Evolutionary conservation across 2,113 vertebrate genomes (phyloP).

Genomic region (Azemiops feae): DNA sequence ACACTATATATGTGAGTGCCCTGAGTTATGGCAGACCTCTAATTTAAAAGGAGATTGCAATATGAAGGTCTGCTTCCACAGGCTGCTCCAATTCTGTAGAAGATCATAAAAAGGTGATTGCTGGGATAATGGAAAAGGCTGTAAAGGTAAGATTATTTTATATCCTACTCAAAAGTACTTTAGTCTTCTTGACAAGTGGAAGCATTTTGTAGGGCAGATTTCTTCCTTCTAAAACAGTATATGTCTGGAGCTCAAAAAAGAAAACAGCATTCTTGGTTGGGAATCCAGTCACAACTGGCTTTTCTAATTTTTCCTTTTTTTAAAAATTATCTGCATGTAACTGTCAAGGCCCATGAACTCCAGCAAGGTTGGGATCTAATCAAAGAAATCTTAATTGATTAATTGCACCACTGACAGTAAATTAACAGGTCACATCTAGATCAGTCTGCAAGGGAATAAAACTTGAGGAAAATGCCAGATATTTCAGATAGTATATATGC

Average conservation of each 20-base stretch:
- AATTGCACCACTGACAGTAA: neutral
- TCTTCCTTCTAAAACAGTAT: neutral
- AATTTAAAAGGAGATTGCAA: neutral
- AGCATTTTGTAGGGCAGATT: neutral
- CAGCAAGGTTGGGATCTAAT: neutral
- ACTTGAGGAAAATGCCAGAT: neutral
- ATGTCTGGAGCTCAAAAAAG: neutral
- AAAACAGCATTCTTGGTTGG: neutral
- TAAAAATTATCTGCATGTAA: neutral
- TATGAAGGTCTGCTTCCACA: neutral
- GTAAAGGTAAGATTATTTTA: neutral
- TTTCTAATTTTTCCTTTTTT: neutral
- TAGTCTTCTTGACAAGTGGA: neutral
- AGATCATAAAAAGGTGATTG: neutral
- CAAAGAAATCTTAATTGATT: neutral
- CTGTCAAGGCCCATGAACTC: neutral
- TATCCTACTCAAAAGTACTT: neutral
- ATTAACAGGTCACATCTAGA: neutral
- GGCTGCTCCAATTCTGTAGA: neutral
- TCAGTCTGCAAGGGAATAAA: neutral
- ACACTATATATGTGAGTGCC: neutral
- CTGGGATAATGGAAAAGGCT: neutral
- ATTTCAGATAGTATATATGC: neutral
- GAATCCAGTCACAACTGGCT: neutral
- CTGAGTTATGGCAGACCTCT: neutral